Conservation (phyloP, 2,113 vertebrate genomes). For the Protomyctophum bolini region DNA sequence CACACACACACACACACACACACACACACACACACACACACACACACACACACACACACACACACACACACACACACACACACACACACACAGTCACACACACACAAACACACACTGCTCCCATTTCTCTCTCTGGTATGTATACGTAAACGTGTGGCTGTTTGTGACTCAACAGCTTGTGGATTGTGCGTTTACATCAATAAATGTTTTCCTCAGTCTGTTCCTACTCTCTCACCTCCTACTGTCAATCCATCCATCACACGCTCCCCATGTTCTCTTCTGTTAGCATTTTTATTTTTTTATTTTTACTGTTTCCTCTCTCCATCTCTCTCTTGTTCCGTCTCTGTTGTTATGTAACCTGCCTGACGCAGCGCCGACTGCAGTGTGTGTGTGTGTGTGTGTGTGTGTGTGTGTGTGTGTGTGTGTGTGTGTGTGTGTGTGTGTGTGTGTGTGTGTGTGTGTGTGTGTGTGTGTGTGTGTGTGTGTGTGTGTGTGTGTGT, state of each 20-base stretch:
- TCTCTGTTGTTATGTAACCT: conserved; percentile 69
- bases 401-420: conserved; percentile 14
- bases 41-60: conserved; percentile 1
- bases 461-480: neutral
- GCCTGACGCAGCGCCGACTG: conserved; percentile 75
- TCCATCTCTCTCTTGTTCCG: conserved; percentile 22
- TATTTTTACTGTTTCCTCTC: neutral
- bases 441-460: neutral
- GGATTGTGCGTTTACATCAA: neutral
- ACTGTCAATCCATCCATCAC: neutral
- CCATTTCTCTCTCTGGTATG: neutral
- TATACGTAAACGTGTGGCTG: neutral
- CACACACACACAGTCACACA: conserved; percentile 13
- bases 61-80: neutral
- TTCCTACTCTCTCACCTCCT: neutral
- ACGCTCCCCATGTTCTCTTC: neutral
- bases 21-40: conserved; percentile 11
- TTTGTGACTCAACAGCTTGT: neutral
- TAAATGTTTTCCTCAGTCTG: conserved; percentile 3
- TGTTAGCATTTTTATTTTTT: conserved; percentile 13
- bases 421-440: neutral
- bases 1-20: neutral
- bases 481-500: neutral
- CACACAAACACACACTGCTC: neutral
- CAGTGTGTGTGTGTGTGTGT: conserved; percentile 48